Evolutionary conservation across 2,797 vertebrate species (phyloP).

Genomic region (Allobates femoralis): DNA sequence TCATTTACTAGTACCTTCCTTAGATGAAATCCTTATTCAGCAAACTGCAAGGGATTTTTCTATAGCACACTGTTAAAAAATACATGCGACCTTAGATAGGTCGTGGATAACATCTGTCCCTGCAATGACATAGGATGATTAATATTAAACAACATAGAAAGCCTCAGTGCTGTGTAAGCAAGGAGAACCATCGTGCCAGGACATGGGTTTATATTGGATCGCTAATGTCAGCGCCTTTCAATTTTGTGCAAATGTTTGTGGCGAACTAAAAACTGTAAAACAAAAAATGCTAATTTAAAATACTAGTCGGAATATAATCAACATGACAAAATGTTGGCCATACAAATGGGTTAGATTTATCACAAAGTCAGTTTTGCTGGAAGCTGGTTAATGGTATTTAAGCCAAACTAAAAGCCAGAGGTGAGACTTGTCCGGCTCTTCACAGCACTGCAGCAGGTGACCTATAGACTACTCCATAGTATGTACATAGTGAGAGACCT

Average conservation of each 20-base stretch:
- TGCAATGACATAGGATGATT: constrained; percentile 5
- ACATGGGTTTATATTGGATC: background rate
- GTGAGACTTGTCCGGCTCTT: no score
- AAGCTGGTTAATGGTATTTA: no score
- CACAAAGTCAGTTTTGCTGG: no score
- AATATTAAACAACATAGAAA: constrained; percentile 50
- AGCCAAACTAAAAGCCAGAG: no score
- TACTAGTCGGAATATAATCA: background rate
- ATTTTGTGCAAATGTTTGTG: background rate
- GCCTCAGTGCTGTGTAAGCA: constrained; percentile 27
- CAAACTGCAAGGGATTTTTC: constrained; percentile 26
- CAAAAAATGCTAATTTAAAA: background rate
- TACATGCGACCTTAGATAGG: constrained; percentile 41
- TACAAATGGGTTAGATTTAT: background rate
- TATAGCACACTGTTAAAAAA: constrained; percentile 40
- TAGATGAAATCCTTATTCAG: constrained; percentile 1
- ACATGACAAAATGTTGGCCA: background rate
- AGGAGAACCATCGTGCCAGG: background rate
- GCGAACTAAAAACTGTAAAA: background rate
- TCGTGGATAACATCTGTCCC: constrained; percentile 16
- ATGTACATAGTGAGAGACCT: no score
- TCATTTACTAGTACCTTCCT: background rate
- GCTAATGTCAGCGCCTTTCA: background rate
- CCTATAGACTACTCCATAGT: no score
- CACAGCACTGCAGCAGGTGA: no score